phyloP scores from a whole-genome alignment of 2,113 vertebrate genomes.

The Lanius collurio region DNA sequence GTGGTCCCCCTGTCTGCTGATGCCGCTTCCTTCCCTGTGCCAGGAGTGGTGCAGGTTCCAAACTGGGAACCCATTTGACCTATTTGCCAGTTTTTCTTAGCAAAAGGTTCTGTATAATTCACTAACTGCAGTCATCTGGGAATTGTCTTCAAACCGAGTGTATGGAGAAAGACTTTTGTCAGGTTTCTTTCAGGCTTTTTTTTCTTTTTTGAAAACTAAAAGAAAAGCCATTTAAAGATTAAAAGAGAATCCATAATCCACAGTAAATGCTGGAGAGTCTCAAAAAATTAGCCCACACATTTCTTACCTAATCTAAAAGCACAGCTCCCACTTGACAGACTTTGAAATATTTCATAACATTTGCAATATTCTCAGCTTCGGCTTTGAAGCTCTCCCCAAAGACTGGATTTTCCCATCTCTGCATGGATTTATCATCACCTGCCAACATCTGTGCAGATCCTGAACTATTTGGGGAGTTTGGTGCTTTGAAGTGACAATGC shows the following conservation, averaged over 20 bases:
- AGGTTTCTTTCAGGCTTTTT: neutral
- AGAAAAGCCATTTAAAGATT: neutral
- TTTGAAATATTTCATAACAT: conserved; percentile 9
- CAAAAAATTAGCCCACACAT: neutral
- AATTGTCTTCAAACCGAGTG: neutral
- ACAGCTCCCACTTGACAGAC: neutral
- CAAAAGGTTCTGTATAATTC: neutral
- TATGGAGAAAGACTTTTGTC: neutral
- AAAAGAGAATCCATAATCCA: neutral
- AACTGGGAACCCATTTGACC: neutral
- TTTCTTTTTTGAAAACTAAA: neutral
- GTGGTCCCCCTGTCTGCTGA: neutral
- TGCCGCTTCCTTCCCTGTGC: neutral
- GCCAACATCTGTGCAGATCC: neutral
- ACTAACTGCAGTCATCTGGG: neutral
- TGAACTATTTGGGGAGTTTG: neutral
- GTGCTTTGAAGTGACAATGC: conserved; percentile 21
- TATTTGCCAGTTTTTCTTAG: neutral
- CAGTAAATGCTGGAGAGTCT: neutral
- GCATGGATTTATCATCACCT: conserved; percentile 35
- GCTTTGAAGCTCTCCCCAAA: conserved; percentile 37
- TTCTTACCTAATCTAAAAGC: neutral
- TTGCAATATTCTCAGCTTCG: neutral
- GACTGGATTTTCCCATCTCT: neutral
- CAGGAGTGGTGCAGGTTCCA: neutral